Evolutionary conservation across 2,888 invertebrate species (phyloP), one percentile per base, ranked within the genome.

Genomic region (Athalia rosae): DNA sequence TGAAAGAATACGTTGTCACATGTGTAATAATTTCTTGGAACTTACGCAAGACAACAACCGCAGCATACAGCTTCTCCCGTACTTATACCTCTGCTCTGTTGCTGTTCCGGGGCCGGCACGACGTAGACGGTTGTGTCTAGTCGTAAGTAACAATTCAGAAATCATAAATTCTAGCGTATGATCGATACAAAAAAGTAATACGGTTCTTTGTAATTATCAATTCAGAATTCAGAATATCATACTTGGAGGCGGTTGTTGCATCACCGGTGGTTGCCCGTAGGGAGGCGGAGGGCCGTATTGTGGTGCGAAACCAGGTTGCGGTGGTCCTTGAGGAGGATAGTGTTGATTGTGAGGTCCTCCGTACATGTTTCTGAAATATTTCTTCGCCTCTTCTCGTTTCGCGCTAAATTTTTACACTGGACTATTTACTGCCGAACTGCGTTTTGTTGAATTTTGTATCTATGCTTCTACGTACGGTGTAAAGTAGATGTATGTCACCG

Each of bases 71-170:
- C 74, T 61, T 50, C 41, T 28, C 53, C 74, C 3, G 74, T 9
- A 43, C 61, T 74, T 0, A 74, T 62, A 53, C 74, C 74, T 1
- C 61, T 28, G 6, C 47, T 50, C 41, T 61, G 74, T 41, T 74
- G 61, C 58, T 74, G 15, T 62, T 74, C 47, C n/a, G 59, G 74
- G 13, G 74, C 61, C 9, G 74, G 74, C n/a, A 74, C 74, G 7
- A 74, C 74, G 74, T 74, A 74, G 1, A 74, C 74, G n/a, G 74
- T 74, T 4, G 74, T 62, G 6, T 61, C 74, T 74, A 4, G n/a
- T n/a, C 2, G 41, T 28, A 2, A 5, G 13, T 64, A 11, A 53
- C 3, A 53, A 67, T 15, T 4, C n/a, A n/a, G 53, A 41, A 43
- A 28, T 41, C 62, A 13, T 9, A 48, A 13, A 0, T 61, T 28